phyloP scores from a whole-genome alignment of 2,113 vertebrate genomes.

The Aepyceros melampus region DNA sequence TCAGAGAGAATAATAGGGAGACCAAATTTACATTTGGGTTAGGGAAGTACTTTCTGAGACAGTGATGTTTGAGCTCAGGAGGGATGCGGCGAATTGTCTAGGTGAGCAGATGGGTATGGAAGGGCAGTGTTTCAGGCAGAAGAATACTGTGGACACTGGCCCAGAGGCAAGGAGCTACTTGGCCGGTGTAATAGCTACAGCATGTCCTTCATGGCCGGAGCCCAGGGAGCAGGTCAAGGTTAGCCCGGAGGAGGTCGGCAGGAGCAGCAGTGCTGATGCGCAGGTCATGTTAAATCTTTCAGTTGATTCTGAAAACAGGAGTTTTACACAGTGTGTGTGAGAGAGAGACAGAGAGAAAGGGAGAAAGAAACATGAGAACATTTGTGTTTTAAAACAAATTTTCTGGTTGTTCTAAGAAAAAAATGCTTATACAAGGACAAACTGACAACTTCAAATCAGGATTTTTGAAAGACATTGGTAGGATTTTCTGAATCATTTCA shows the following conservation, averaged over 20 bases:
- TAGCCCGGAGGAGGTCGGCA: neutral
- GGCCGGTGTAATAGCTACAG: neutral
- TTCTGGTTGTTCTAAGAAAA: neutral
- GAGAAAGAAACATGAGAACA: neutral
- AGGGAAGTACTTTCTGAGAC: neutral
- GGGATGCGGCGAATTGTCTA: accelerated
- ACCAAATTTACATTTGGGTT: neutral
- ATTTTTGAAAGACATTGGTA: neutral
- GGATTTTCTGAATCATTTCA: neutral
- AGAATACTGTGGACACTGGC: neutral
- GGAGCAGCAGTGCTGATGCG: neutral
- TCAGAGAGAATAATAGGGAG: neutral
- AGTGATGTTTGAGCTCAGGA: neutral
- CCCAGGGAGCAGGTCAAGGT: neutral
- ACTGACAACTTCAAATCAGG: neutral
- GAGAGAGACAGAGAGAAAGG: neutral
- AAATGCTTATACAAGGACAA: neutral
- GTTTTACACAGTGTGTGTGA: neutral
- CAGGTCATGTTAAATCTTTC: neutral
- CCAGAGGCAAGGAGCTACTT: neutral
- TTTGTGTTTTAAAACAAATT: neutral
- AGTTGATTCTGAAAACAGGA: neutral
- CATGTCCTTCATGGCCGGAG: neutral
- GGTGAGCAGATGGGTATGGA: neutral
- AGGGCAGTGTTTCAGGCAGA: neutral